Conservation (phyloP, 2,797 vertebrate genomes). For the Thamnophis elegans region DNA sequence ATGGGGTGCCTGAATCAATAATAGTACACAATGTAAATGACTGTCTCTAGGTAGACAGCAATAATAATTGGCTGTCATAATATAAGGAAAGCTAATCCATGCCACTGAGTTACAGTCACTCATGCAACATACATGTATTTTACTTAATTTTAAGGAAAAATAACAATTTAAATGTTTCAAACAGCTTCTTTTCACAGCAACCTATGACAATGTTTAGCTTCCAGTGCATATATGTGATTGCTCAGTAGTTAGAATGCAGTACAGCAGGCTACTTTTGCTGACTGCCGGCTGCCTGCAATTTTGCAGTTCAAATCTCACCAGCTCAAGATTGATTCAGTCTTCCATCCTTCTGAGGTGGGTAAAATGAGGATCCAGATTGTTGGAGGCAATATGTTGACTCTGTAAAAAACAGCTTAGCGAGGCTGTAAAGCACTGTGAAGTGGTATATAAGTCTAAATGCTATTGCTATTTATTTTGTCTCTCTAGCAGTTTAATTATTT, state of each 20-base stretch:
- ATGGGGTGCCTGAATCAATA: conserved; percentile 56
- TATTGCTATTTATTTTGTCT: conserved; percentile 57
- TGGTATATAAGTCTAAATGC: not conserved
- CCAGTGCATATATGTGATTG: conserved; percentile 64
- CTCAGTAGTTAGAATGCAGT: not conserved
- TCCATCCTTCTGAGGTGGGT: not conserved
- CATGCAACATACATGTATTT: conserved; percentile 71
- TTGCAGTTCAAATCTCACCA: too few species aligned
- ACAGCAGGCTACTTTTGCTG: not conserved
- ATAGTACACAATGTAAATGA: conserved; percentile 60
- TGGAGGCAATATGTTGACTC: not conserved
- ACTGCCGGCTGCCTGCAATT: not conserved
- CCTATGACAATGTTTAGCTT: conserved; percentile 66
- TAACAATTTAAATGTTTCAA: conserved; percentile 77
- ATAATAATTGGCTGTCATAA: conserved; percentile 77
- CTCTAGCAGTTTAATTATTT: conserved; percentile 67
- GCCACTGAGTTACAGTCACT: conserved; percentile 72
- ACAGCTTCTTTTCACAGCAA: conserved; percentile 67
- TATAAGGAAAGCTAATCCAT: conserved; percentile 73
- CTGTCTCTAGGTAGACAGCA: conserved; percentile 67
- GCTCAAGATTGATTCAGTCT: not conserved
- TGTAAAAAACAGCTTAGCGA: not conserved
- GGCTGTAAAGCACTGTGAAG: not conserved
- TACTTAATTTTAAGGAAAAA: conserved; percentile 78
- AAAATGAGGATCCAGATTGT: not conserved